Base-by-base conservation (phyloP, 2,888 invertebrate genomes). In the Psylliodes chrysocephalus region DNA sequence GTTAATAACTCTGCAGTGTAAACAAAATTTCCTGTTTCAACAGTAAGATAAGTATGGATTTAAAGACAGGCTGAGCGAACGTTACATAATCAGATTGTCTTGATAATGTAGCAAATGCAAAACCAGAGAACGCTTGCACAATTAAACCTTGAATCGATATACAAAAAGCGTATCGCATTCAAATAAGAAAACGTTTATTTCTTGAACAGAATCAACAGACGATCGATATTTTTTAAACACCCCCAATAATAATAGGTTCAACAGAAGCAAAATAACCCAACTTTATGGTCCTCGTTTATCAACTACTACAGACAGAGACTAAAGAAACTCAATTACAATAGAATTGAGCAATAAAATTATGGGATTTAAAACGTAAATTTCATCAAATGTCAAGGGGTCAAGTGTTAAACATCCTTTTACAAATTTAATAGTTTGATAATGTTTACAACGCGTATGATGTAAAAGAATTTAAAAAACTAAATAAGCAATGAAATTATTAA, bases 121-220 rank as follows among this genome's bases (percentile, higher is more conserved):
- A 46, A 56, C 17, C 33, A 30, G 30, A 30, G 8, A 54, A 56
- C 19, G 35, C 22, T 4, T 22, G n/a, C 35, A 35, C 35, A 35
- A 57, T 25, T 8, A 47, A 57, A 57, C 56, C 56, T 57, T 57
- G 47, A 57, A 14, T 7, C n/a, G 15, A 17, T 18, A 8, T 52
- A 30, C 30, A 18, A 28, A 55, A 42, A 55, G 42, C 12, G 28
- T 55, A 14, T 5, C 5, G 5, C 22, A 46, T 46, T 19, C 22
- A 46, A 46, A 19, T 10, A 22, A 22, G 22, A 22, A 22, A 22
- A 22, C 22, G 22, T n/a, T n/a, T n/a, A n/a, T n/a, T n/a, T n/a
- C n/a, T n/a, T n/a, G n/a, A n/a, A n/a, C n/a, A n/a, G n/a, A n/a
- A n/a, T n/a, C n/a, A n/a, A n/a, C n/a, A n/a, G n/a, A n/a, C n/a